These are phyloP conservation scores for Hanleya hanleyi DNA, from an alignment of 2,888 invertebrate species.

Conservation along the genomic window DNA sequence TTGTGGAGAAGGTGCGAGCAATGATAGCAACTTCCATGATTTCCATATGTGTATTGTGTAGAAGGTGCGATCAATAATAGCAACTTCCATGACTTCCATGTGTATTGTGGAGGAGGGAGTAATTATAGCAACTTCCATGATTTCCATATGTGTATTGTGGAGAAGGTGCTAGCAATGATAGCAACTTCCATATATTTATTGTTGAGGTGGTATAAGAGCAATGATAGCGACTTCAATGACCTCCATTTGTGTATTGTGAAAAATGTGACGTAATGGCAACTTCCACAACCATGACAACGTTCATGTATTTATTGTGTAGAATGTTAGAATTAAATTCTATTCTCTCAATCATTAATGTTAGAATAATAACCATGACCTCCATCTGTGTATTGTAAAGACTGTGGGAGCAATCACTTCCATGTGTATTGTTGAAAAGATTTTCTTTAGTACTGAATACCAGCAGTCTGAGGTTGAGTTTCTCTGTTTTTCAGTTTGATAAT, in stretches of 20 bases:
- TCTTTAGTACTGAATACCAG: not conserved
- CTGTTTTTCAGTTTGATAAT: slow-evolving; percentile 82
- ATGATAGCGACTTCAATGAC: too few relatives aligned
- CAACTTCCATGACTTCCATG: too few relatives aligned
- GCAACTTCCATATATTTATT: slow-evolving; percentile 90
- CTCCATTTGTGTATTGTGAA: not conserved
- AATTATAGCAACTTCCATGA: slow-evolving; percentile 75
- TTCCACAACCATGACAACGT: slow-evolving; percentile 74
- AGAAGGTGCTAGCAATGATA: slow-evolving; percentile 83
- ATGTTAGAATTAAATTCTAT: slow-evolving; percentile 72
- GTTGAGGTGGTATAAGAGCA: slow-evolving; percentile 77
- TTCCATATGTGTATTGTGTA: not conserved
- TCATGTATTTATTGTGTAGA: slow-evolving; percentile 77
- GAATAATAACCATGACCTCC: not conserved
- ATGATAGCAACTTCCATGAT: not conserved
- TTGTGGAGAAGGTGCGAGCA: slow-evolving; percentile 77
- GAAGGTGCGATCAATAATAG: too few relatives aligned
- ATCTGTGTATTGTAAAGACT: not conserved
- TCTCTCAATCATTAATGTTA: too few relatives aligned
- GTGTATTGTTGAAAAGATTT: not conserved
- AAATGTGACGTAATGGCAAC: too few relatives aligned
- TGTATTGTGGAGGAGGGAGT: not conserved
- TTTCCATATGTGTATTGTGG: slow-evolving; percentile 76
- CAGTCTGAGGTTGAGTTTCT: not conserved
- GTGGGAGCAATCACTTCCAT: too few relatives aligned